These are phyloP conservation scores for Haemorhous mexicanus DNA, from an alignment of 2,113 vertebrate species.

Conservation along the genomic window DNA sequence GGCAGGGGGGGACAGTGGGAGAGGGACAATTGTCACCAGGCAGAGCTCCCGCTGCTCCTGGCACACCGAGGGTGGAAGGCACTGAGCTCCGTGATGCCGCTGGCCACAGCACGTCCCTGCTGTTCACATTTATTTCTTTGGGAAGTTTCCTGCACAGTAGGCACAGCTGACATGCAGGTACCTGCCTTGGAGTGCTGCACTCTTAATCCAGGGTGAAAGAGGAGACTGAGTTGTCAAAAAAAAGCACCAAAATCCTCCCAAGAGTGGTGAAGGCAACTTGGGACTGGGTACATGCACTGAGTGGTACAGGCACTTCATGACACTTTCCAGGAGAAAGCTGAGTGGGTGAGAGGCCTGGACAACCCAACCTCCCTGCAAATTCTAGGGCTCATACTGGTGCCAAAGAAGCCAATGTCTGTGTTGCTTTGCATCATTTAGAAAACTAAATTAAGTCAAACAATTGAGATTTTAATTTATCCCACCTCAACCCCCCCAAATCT, in stretches of 20 bases:
- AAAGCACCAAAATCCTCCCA: neutral
- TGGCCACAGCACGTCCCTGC: rapidly evolving
- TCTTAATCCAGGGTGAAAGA: neutral
- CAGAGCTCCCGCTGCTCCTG: neutral
- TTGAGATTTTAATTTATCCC: neutral
- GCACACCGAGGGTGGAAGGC: rapidly evolving
- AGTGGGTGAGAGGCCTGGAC: neutral
- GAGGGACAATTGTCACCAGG: neutral
- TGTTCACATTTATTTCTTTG: neutral
- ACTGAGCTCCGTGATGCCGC: rapidly evolving
- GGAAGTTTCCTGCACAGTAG: neutral
- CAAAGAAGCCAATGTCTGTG: neutral
- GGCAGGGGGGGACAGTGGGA: neutral
- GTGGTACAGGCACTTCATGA: neutral
- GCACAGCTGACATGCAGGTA: neutral
- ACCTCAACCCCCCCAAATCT: neutral
- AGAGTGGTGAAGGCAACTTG: neutral
- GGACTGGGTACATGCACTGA: neutral
- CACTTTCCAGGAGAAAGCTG: neutral
- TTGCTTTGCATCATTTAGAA: neutral
- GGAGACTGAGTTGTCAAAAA: neutral
- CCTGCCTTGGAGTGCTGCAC: neutral
- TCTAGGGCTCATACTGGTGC: neutral
- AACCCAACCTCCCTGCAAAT: neutral
- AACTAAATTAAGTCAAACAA: neutral